Percentiles rank a stretch among this genome's conserved stretches.
phyloP scores from a whole-genome alignment of 2,797 vertebrate genomes.

The Salmo trutta region DNA sequence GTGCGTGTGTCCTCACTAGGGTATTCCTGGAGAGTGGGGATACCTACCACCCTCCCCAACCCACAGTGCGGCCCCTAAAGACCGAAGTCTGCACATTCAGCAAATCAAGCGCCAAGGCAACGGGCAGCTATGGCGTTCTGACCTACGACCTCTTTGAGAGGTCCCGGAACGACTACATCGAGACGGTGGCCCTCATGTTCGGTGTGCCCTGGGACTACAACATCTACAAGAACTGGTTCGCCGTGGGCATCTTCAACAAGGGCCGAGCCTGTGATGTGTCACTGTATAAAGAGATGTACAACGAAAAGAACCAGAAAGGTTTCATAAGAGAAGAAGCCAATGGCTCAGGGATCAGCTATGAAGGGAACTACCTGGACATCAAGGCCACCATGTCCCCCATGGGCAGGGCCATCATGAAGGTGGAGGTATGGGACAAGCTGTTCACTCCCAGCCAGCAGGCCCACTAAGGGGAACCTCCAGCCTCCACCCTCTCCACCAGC shows the following conservation, averaged over 20 bases:
- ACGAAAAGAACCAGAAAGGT: slow-evolving; percentile 59
- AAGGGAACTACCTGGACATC: slow-evolving; percentile 63
- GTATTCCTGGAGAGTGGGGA: slow-evolving; percentile 70
- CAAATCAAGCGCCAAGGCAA: slow-evolving; percentile 52
- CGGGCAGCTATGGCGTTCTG: slow-evolving; percentile 68
- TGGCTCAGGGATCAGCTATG: slow-evolving; percentile 68
- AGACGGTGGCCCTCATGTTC: slow-evolving; percentile 73
- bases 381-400: slow-evolving; percentile 71
- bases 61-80: slow-evolving; percentile 66
- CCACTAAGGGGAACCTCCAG: slow-evolving; percentile 31
- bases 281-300: slow-evolving; percentile 75
- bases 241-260: slow-evolving; percentile 63
- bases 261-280: slow-evolving; percentile 59
- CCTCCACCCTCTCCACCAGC: not conserved
- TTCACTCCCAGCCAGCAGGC: slow-evolving; percentile 49
- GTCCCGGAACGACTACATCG: slow-evolving; percentile 48
- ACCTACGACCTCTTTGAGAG: slow-evolving; percentile 68
- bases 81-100: slow-evolving; percentile 70
- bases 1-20: slow-evolving; percentile 41
- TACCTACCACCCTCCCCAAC: slow-evolving; percentile 69
- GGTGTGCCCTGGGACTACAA: slow-evolving; percentile 73
- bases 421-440: slow-evolving; percentile 76
- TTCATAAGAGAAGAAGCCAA: slow-evolving; percentile 67
- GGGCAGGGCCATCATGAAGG: slow-evolving; percentile 69
- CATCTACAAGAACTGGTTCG: slow-evolving; percentile 72